Percentiles rank a stretch among this genome's conserved stretches.
phyloP scores from a whole-genome alignment of 2,888 invertebrate genomes.

The Helobdella robusta region DNA sequence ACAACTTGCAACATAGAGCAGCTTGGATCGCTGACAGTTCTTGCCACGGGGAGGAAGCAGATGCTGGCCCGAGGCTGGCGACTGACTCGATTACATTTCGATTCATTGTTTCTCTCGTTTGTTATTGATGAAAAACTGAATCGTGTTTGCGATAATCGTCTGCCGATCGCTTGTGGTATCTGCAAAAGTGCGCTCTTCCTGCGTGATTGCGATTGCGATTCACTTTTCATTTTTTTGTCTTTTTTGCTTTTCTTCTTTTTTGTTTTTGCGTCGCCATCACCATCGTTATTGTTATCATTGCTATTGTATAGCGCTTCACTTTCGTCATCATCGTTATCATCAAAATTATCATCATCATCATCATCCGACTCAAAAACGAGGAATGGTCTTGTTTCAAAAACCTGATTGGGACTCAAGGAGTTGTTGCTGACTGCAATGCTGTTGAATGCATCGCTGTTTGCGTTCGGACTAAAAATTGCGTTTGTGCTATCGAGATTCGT shows the following conservation, averaged over 20 bases:
- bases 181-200: constrained; percentile 21
- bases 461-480: no score
- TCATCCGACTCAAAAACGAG: constrained; percentile 20
- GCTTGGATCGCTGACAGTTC: constrained; percentile 29
- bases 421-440: constrained; percentile 27
- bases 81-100: neutral
- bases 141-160: constrained; percentile 18
- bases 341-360: constrained; percentile 15
- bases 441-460: no score
- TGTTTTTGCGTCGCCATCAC: neutral
- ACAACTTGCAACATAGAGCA: constrained; percentile 22
- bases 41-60: constrained; percentile 30
- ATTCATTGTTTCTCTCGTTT: constrained; percentile 11
- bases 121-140: constrained; percentile 29
- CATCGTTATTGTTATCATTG: neutral
- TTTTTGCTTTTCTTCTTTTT: neutral
- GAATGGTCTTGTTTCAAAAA: constrained; percentile 29
- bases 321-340: constrained; percentile 11
- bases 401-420: constrained; percentile 29
- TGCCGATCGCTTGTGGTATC: constrained; percentile 23
- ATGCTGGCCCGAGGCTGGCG: constrained; percentile 27
- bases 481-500: no score
- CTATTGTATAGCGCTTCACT: no score
- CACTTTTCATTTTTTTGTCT: neutral
- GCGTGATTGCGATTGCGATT: neutral